phyloP scores from a whole-genome alignment of 2,888 invertebrate species.

The Drosophila differens region DNA sequence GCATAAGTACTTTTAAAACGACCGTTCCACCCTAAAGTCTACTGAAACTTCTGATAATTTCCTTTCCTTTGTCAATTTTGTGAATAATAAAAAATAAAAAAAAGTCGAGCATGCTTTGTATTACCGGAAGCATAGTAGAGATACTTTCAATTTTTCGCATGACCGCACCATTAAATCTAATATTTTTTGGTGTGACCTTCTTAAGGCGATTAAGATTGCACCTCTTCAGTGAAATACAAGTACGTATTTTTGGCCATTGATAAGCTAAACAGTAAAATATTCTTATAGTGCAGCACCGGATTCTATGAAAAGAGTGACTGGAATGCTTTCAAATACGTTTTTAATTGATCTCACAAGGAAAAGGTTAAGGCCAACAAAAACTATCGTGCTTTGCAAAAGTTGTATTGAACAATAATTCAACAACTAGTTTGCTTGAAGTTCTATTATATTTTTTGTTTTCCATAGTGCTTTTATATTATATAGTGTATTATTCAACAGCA shows the following conservation, averaged over 20 bases:
- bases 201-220: slow-evolving; percentile 47
- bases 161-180: slow-evolving; percentile 58
- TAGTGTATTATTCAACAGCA: neutral
- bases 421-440: neutral
- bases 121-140: slow-evolving; percentile 46
- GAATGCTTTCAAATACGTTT: neutral
- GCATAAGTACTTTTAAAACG: slow-evolving; percentile 60
- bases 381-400: neutral
- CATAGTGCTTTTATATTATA: too few species aligned
- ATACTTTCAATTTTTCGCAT: slow-evolving; percentile 54
- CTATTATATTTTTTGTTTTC: neutral
- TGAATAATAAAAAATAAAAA: slow-evolving; percentile 34
- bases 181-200: slow-evolving; percentile 27
- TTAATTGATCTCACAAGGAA: neutral
- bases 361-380: neutral
- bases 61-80: slow-evolving; percentile 68
- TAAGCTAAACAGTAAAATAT: slow-evolving; percentile 5
- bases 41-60: slow-evolving; percentile 68
- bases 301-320: neutral
- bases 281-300: neutral
- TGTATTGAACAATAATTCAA: neutral
- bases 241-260: slow-evolving; percentile 4
- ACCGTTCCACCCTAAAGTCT: slow-evolving; percentile 30
- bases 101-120: slow-evolving; percentile 38
- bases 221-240: slow-evolving; percentile 2